A percentile compares a stretch with the other conserved stretches of the same genome.
phyloP scores from a whole-genome alignment of 2,113 vertebrate species.

The Rhinolophus ferrumequinum region DNA sequence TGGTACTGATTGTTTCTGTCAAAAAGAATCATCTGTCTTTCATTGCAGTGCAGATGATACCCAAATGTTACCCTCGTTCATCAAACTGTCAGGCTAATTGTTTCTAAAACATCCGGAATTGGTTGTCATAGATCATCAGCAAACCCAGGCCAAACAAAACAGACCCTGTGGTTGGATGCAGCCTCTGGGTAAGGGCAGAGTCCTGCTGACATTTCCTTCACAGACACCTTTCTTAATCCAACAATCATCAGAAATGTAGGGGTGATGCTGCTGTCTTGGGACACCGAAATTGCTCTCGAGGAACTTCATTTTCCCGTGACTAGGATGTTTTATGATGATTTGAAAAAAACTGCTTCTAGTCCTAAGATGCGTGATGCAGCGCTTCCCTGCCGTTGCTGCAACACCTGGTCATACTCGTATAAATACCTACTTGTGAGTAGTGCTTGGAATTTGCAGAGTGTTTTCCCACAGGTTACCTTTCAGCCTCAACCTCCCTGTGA shows the following conservation, averaged over 20 bases:
- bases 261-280: fast-evolving
- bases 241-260: not conserved
- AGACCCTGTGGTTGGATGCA: not conserved
- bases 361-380: not conserved
- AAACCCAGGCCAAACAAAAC: constrained; percentile 43
- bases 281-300: not conserved
- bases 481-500: not conserved
- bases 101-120: constrained; percentile 67
- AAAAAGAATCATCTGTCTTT: constrained; percentile 66
- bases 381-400: not conserved
- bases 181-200: not conserved
- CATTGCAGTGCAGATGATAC: constrained; percentile 61
- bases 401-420: not conserved
- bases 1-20: not conserved
- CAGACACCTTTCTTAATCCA: constrained; percentile 26
- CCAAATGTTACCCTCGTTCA: constrained; percentile 54
- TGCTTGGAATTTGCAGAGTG: not conserved
- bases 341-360: not conserved
- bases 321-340: not conserved
- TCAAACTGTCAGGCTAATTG: constrained; percentile 64
- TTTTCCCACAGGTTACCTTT: not conserved
- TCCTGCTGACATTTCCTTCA: constrained; percentile 28
- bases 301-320: not conserved
- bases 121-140: constrained; percentile 63
- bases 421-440: not conserved